Conservation (phyloP, 2,113 vertebrate genomes). For the Xenus cinereus region DNA sequence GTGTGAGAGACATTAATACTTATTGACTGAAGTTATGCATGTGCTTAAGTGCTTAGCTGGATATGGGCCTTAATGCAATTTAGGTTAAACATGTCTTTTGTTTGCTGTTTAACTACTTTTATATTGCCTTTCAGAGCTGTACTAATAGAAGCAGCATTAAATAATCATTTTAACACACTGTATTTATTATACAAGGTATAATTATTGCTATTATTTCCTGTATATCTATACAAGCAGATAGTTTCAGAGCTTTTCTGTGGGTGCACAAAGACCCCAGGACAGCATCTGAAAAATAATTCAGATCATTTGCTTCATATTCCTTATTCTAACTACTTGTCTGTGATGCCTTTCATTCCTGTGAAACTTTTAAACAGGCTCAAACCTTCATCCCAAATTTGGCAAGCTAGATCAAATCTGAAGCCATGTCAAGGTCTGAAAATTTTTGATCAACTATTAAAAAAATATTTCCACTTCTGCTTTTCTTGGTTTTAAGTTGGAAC, state of each 20-base stretch:
- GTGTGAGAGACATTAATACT: background rate
- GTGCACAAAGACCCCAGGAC: background rate
- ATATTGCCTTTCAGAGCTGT: background rate
- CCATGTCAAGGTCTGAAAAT: slow-evolving; percentile 35
- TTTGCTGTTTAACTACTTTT: background rate
- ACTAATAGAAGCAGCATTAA: background rate
- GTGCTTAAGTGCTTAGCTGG: slow-evolving; percentile 9
- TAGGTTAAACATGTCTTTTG: background rate
- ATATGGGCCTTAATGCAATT: background rate
- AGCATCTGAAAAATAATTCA: background rate
- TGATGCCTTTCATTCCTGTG: background rate
- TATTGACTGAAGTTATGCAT: background rate
- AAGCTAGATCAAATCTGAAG: background rate
- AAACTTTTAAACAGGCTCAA: slow-evolving; percentile 17
- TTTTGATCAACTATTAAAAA: slow-evolving; percentile 13
- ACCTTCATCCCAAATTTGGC: background rate
- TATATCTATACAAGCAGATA: background rate
- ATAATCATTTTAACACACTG: background rate
- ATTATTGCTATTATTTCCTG: background rate
- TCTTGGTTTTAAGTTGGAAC: slow-evolving; percentile 34
- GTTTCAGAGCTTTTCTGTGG: background rate
- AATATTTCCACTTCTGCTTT: slow-evolving; percentile 50
- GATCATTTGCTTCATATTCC: background rate
- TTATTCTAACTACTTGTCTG: background rate
- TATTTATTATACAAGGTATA: background rate